Percentiles rank a stretch among this genome's conserved stretches.
Evolutionary conservation across 2,888 invertebrate genomes (phyloP).

Genomic region (Eupithecia centaureata): DNA sequence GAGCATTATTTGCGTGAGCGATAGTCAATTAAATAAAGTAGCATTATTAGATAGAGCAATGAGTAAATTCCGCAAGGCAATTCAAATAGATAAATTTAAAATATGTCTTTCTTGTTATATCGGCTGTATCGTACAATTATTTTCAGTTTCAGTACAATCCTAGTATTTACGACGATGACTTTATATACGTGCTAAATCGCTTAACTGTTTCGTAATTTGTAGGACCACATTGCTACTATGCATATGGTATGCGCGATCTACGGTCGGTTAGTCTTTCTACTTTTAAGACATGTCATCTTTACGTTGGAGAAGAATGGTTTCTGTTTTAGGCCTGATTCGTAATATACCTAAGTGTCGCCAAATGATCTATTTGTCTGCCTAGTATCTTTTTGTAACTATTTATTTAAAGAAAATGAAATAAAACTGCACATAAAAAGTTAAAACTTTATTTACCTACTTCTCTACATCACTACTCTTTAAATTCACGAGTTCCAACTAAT

Average conservation of each 20-base stretch:
- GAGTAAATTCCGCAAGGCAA: no score
- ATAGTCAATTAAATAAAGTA: no score
- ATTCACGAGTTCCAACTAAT: slow-evolving; percentile 80
- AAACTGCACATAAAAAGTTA: slow-evolving; percentile 63
- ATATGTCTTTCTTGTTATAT: no score
- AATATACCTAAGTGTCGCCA: not conserved
- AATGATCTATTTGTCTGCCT: no score
- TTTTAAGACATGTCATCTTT: not conserved
- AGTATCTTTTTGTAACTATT: not conserved
- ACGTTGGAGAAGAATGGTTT: not conserved
- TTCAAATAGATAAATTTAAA: no score
- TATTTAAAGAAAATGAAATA: slow-evolving; percentile 44
- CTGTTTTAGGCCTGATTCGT: no score
- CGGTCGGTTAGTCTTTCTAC: slow-evolving; percentile 86
- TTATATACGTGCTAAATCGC: no score
- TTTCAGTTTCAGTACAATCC: no score
- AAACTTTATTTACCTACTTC: slow-evolving; percentile 77
- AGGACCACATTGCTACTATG: not conserved
- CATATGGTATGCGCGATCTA: slow-evolving; percentile 95
- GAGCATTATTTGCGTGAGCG: not conserved
- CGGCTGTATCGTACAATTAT: no score
- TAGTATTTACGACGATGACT: no score
- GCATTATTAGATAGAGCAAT: no score
- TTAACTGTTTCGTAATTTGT: not conserved
- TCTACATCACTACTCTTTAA: slow-evolving; percentile 79